Percentiles rank a stretch among this genome's conserved stretches.
Conservation (phyloP, 2,888 invertebrate species). For the Watsonalla cultraria region DNA sequence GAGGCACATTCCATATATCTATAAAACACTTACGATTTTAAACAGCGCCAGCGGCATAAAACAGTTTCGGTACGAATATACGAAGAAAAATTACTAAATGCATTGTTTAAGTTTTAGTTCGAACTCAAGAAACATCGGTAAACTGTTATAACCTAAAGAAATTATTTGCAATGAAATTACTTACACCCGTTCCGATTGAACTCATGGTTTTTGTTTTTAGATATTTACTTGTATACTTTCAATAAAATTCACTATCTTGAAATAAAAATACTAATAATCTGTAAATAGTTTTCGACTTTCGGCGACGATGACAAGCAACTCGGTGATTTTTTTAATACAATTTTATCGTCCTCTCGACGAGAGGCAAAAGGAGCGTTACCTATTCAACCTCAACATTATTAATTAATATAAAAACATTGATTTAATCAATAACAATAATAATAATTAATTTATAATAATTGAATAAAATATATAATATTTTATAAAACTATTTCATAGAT, state of each 20-base stretch:
- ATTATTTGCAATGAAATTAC: constrained; percentile 43
- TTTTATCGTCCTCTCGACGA: constrained; percentile 5
- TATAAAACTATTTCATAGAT: too few relatives aligned
- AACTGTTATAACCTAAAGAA: constrained; percentile 31
- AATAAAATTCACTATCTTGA: constrained; percentile 10
- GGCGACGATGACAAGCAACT: constrained; percentile 62
- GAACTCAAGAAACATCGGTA: neutral
- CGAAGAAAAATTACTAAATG: neutral
- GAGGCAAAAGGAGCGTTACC: too few relatives aligned
- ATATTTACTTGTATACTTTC: constrained; percentile 4
- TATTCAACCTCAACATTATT: too few relatives aligned
- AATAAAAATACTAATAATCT: constrained; percentile 9
- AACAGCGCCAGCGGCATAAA: too few relatives aligned
- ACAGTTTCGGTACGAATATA: constrained; percentile 8
- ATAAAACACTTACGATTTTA: too few relatives aligned
- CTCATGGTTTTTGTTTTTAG: constrained; percentile 82
- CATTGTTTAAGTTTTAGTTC: too few relatives aligned
- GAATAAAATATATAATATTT: too few relatives aligned
- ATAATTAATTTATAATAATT: too few relatives aligned
- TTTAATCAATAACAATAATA: too few relatives aligned
- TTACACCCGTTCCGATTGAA: constrained; percentile 97
- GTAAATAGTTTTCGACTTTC: constrained; percentile 20
- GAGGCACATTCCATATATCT: too few relatives aligned
- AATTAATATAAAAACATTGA: too few relatives aligned
- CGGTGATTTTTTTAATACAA: constrained; percentile 10